phyloP scores from a whole-genome alignment of 2,888 invertebrate genomes.

The Palloptera scutellata region DNA sequence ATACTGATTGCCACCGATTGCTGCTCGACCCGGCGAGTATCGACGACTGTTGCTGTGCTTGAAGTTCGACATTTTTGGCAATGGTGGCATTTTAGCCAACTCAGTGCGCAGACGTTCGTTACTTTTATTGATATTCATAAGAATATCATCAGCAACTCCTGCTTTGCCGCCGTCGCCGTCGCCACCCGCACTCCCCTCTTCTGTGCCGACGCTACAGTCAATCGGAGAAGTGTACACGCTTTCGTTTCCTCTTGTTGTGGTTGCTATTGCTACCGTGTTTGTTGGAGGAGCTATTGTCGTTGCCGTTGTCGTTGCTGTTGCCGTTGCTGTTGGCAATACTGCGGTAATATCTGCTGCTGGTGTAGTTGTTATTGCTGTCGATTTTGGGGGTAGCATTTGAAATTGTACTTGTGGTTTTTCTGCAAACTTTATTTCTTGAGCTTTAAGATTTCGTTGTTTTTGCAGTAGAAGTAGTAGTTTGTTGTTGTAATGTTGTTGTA shows the following conservation, averaged over 20 bases:
- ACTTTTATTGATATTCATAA: conserved; percentile 54
- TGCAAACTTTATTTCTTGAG: not conserved
- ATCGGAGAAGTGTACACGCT: conserved; percentile 26
- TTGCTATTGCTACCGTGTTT: conserved; percentile 41
- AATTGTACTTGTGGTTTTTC: not conserved
- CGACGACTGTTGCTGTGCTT: conserved; percentile 25
- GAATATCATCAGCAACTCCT: conserved; percentile 50
- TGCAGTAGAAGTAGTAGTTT: conserved; percentile 34
- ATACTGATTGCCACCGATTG: too few relatives aligned
- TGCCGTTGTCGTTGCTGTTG: conserved; percentile 19
- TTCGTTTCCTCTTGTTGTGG: conserved; percentile 33
- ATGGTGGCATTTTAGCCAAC: conserved; percentile 56
- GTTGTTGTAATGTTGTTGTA: conserved; percentile 15
- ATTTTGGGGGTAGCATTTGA: not conserved
- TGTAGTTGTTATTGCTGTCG: not conserved
- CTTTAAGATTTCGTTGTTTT: conserved; percentile 19
- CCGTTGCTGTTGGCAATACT: conserved; percentile 5
- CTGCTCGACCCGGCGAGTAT: too few relatives aligned
- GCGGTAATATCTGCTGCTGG: not conserved
- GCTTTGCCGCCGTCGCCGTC: not conserved
- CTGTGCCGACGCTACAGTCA: not conserved
- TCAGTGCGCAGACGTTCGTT: conserved; percentile 52
- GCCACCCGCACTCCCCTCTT: not conserved
- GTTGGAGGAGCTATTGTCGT: conserved; percentile 36
- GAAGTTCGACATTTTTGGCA: conserved; percentile 47